Conservation (phyloP, 2,113 vertebrate species). For the Triplophysa siluroides region DNA sequence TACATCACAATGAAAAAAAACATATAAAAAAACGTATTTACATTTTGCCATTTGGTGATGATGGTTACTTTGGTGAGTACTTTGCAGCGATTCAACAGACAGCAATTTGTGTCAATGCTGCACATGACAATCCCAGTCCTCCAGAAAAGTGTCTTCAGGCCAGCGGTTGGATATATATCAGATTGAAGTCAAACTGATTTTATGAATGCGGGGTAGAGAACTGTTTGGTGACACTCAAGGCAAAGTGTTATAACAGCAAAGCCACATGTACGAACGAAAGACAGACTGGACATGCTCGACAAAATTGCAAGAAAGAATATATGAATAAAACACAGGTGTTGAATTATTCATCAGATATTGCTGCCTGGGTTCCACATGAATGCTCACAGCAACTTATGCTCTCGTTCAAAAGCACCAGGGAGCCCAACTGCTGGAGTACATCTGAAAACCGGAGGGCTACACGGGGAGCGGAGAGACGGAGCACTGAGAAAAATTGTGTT, state of each 20-base stretch:
- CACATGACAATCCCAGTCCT: too few relatives aligned
- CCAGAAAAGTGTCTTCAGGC: constrained; percentile 39
- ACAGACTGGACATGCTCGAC: constrained; percentile 34
- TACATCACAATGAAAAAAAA: too few relatives aligned
- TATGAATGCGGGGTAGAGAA: constrained; percentile 14
- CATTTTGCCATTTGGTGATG: too few relatives aligned
- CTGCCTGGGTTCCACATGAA: constrained; percentile 70
- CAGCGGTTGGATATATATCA: constrained; percentile 26
- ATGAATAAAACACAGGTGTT: constrained; percentile 62
- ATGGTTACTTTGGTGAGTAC: too few relatives aligned
- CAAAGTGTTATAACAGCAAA: constrained; percentile 42
- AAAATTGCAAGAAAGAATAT: constrained; percentile 43
- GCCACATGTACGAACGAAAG: constrained; percentile 1
- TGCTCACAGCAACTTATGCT: constrained; percentile 58
- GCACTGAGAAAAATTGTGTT: constrained; percentile 2
- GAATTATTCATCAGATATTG: constrained; percentile 71
- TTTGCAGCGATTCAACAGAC: too few relatives aligned
- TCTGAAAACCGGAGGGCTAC: constrained; percentile 18
- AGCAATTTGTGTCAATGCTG: too few relatives aligned
- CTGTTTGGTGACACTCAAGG: constrained; percentile 23
- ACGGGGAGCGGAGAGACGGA: not conserved
- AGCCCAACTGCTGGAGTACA: constrained; percentile 40
- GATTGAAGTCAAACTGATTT: constrained; percentile 51
- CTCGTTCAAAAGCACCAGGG: constrained; percentile 59
- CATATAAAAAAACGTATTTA: too few relatives aligned